Conservation (phyloP, 2,797 vertebrate genomes). For the Chiroxiphia lanceolata region DNA sequence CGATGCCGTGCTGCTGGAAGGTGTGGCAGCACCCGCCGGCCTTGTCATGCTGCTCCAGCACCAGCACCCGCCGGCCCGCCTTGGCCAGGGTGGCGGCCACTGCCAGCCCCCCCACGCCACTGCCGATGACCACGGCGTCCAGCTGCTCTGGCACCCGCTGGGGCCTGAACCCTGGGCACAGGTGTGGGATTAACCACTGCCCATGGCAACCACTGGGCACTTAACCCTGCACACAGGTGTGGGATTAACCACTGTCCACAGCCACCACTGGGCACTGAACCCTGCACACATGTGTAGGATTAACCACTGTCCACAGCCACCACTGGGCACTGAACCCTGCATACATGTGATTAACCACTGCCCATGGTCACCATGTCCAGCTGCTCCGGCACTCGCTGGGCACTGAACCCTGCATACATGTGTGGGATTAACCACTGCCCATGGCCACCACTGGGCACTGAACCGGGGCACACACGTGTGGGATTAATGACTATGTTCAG, state of each 20-base stretch:
- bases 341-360: not conserved
- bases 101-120: slow-evolving; percentile 86
- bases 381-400: no score
- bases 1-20: slow-evolving; percentile 84
- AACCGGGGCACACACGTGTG: no score
- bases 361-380: not conserved
- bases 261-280: no score
- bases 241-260: not conserved
- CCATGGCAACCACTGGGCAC: not conserved
- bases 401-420: not conserved
- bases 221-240: not conserved
- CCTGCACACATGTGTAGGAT: no score
- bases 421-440: not conserved
- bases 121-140: slow-evolving; percentile 89
- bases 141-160: slow-evolving; percentile 81
- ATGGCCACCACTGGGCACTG: no score
- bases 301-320: no score
- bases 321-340: not conserved
- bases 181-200: not conserved
- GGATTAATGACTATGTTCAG: not conserved
- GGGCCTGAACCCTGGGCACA: slow-evolving; percentile 74
- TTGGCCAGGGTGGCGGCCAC: slow-evolving; percentile 84
- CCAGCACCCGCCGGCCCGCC: slow-evolving; percentile 87
- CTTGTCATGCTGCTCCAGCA: slow-evolving; percentile 89
- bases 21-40: slow-evolving; percentile 92